These are phyloP conservation scores for Danio rerio DNA, from an alignment of 2,113 vertebrate species.

Conservation along the genomic window DNA sequence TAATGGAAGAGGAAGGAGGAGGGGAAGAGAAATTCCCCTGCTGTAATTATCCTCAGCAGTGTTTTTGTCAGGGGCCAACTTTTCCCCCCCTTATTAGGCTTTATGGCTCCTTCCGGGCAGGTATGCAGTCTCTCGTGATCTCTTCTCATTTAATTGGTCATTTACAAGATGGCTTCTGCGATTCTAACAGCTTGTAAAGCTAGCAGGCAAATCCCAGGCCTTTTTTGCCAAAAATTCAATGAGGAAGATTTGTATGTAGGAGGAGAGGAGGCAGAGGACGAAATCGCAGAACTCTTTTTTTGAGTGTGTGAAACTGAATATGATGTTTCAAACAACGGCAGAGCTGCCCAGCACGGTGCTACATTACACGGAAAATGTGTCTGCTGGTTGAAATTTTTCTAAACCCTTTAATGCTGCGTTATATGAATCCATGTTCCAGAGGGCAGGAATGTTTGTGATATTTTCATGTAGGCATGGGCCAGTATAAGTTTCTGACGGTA, in stretches of 20 bases:
- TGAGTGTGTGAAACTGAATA: neutral
- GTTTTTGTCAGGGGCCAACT: constrained; percentile 40
- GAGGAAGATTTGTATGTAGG: constrained; percentile 15
- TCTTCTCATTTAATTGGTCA: constrained; percentile 65
- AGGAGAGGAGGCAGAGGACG: neutral
- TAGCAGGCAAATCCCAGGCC: constrained; percentile 47
- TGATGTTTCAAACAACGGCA: neutral
- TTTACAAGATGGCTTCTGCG: constrained; percentile 68
- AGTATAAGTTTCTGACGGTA: no score
- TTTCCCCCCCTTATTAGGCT: constrained; percentile 56
- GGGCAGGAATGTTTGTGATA: no score
- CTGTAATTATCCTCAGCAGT: constrained; percentile 59
- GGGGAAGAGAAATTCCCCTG: constrained; percentile 47
- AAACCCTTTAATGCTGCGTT: no score
- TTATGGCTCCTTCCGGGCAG: constrained; percentile 67
- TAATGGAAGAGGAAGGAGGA: neutral
- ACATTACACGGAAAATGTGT: neutral
- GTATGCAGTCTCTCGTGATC: constrained; percentile 65
- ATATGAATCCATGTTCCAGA: no score
- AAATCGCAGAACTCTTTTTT: neutral
- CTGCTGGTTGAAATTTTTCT: neutral
- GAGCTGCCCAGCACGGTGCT: neutral
- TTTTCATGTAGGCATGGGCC: no score
- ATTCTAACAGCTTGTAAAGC: constrained; percentile 69
- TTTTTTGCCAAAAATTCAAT: constrained; percentile 30